phyloP scores from a whole-genome alignment of 2,113 vertebrate species.

The Psilopogon haemacephalus region DNA sequence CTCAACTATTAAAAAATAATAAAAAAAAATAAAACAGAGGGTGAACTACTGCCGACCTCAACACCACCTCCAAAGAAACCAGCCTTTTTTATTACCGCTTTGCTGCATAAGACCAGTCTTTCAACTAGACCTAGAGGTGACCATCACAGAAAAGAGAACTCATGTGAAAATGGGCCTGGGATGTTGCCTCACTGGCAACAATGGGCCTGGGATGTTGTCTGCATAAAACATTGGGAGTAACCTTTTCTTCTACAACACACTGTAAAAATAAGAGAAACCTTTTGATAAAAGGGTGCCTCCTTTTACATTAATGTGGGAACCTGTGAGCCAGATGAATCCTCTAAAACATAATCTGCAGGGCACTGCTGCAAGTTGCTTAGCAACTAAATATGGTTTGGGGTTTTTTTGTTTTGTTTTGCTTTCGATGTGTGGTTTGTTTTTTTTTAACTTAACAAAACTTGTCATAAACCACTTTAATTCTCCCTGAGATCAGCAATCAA shows the following conservation, averaged over 20 bases:
- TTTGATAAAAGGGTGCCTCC: neutral
- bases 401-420: neutral
- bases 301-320: neutral
- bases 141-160: neutral
- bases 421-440: neutral
- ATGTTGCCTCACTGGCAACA: neutral
- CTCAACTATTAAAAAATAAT: neutral
- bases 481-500: neutral
- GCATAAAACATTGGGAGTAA: neutral
- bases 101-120: neutral
- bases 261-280: neutral
- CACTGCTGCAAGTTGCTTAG: conserved; percentile 20
- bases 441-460: neutral
- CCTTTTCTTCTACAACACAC: neutral
- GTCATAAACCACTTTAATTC: neutral
- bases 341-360: neutral
- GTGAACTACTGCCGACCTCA: neutral
- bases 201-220: neutral
- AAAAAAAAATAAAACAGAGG: neutral
- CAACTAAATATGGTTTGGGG: conserved; percentile 12
- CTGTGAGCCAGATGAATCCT: neutral
- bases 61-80: neutral
- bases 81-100: neutral
- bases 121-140: neutral
- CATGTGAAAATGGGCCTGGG: neutral